Conservation (phyloP, 2,113 vertebrate species). For the Megaceryle torquata region DNA sequence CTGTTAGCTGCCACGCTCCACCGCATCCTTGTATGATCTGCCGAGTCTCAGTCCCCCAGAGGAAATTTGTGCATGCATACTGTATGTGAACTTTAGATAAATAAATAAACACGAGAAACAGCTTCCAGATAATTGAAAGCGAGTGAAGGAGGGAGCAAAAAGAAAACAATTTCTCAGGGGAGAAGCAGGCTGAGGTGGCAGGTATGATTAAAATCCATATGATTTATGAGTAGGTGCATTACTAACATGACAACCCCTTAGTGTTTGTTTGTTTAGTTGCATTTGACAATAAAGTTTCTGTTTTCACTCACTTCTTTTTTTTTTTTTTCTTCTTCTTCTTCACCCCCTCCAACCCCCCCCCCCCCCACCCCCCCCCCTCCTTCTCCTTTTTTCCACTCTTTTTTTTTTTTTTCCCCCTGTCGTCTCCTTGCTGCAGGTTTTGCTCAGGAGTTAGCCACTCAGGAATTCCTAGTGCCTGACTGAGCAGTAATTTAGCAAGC, state of each 20-base stretch:
- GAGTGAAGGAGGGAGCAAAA: slow-evolving; percentile 80
- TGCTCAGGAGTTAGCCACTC: slow-evolving; percentile 77
- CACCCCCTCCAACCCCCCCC: background rate
- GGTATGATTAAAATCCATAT: slow-evolving; percentile 93
- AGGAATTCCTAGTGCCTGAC: slow-evolving; percentile 85
- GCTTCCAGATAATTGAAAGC: slow-evolving; percentile 94
- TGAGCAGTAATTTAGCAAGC: slow-evolving; percentile 84
- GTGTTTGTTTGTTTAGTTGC: slow-evolving; percentile 75
- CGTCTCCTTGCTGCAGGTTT: slow-evolving; percentile 72
- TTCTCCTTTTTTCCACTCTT: background rate
- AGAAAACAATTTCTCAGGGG: slow-evolving; percentile 83
- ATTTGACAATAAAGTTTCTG: slow-evolving; percentile 77
- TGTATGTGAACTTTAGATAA: slow-evolving; percentile 91
- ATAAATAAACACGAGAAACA: slow-evolving; percentile 90
- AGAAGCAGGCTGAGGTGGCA: slow-evolving; percentile 79
- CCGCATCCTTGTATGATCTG: slow-evolving; percentile 77
- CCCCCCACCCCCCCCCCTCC: background rate
- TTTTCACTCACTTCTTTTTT: background rate
- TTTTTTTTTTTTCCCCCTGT: background rate
- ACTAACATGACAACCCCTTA: slow-evolving; percentile 78
- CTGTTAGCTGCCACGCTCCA: slow-evolving; percentile 81
- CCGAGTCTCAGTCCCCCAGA: slow-evolving; percentile 76
- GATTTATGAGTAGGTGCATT: slow-evolving; percentile 92
- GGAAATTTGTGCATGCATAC: slow-evolving; percentile 86
- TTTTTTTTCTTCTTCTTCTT: background rate